Evolutionary conservation across 2,113 vertebrate species (phyloP).

Genomic region (Noctilio leporinus): DNA sequence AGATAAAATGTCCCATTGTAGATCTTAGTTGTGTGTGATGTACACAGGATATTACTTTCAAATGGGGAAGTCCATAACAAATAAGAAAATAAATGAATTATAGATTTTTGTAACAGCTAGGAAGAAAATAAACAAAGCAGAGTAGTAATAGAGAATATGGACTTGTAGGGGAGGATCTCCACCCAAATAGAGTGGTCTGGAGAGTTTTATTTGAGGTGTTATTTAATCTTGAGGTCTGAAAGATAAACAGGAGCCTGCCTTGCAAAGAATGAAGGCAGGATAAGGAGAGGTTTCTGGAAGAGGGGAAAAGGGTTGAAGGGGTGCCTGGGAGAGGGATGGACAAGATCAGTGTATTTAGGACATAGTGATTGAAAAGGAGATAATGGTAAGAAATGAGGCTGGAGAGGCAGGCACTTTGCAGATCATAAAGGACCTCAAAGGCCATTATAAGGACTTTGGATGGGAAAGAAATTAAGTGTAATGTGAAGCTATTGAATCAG

Average conservation of each 20-base stretch:
- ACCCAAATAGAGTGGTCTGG: not conserved
- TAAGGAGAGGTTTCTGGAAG: not conserved
- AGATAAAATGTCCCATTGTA: constrained; percentile 39
- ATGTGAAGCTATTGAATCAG: not conserved
- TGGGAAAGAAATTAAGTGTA: not conserved
- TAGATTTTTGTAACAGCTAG: not conserved
- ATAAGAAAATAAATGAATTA: not conserved
- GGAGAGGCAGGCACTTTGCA: not conserved
- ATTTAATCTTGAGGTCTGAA: not conserved
- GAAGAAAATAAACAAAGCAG: not conserved
- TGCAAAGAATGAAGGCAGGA: not conserved
- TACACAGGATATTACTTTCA: not conserved
- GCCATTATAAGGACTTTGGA: not conserved
- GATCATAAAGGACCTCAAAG: not conserved
- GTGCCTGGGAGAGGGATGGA: not conserved
- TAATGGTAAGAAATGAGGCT: not conserved
- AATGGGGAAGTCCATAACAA: not conserved
- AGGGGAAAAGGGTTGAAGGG: not conserved
- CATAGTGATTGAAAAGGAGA: not conserved
- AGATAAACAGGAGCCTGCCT: not conserved
- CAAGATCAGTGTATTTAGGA: not conserved
- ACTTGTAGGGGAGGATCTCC: not conserved
- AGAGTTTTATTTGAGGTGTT: constrained; percentile 13
- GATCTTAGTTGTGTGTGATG: not conserved
- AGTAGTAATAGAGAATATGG: not conserved